These are phyloP conservation scores for Hestina assimilis DNA, from an alignment of 1,140 invertebrate species.

Conservation along the genomic window DNA sequence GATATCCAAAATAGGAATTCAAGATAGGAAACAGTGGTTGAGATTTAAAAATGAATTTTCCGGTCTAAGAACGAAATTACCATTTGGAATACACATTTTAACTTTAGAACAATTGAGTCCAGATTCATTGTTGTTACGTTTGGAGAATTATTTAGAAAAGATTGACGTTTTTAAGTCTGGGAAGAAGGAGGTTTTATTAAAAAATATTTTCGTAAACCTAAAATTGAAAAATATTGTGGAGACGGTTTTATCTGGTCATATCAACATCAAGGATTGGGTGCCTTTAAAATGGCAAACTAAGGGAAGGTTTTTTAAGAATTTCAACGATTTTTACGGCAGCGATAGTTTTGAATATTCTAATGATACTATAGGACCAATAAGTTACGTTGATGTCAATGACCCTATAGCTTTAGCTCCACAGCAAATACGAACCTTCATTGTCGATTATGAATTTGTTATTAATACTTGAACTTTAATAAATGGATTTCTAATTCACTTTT, in stretches of 20 bases:
- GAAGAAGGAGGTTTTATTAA: constrained; percentile 40
- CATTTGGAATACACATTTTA: constrained; percentile 89
- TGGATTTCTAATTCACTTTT: too few species aligned
- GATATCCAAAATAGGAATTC: constrained; percentile 6
- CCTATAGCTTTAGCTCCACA: constrained; percentile 40
- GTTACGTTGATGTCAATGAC: constrained; percentile 25
- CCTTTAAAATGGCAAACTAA: constrained; percentile 72
- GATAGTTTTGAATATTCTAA: constrained; percentile 17
- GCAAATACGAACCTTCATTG: constrained; percentile 51
- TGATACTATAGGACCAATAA: not conserved
- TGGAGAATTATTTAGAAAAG: constrained; percentile 93
- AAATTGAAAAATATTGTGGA: constrained; percentile 79
- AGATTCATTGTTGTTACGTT: constrained; percentile 83
- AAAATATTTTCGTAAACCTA: constrained; percentile 79
- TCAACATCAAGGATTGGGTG: constrained; percentile 74
- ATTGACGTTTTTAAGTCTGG: constrained; percentile 79
- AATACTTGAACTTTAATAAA: too few species aligned
- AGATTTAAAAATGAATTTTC: constrained; percentile 38
- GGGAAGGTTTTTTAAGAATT: constrained; percentile 40
- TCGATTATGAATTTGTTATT: constrained; percentile 19
- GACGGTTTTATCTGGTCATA: constrained; percentile 83
- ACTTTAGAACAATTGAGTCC: constrained; percentile 90
- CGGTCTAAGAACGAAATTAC: constrained; percentile 75
- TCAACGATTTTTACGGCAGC: constrained; percentile 45
- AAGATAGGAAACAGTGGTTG: constrained; percentile 24